Evolutionary conservation across 1,140 invertebrate species (phyloP), one percentile per base, ranked within the genome.

Genomic region (Tenebrio molitor): DNA sequence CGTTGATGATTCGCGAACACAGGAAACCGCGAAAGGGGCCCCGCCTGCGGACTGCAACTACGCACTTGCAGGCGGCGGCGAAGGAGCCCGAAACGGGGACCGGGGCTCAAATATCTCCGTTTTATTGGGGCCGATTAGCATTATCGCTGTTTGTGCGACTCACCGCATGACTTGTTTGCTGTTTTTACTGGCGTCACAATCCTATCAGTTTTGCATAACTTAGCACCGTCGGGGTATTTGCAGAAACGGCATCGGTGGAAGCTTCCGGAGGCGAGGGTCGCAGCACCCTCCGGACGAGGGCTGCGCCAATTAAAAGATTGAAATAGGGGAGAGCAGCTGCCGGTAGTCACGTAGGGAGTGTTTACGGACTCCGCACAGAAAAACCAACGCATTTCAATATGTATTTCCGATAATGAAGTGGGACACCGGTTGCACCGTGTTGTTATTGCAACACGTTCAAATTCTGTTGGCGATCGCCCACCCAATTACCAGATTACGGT

Each of bases 1-100:
- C 29, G 50, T 58, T 58, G 50, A 58, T 58, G 50, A 58, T 58
- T 58, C 50, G 50, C 50, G 19, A 58, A 58, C 50, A 58, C 50
- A 58, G 50, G 50, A 58, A 58, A 29, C 50, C 50, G 12, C 50
- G 19, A 58, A 58, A 58, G 50, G 50, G 50, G 50, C 50, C 50
- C 23, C 50, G 50, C 50, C 50, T 58, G 50, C 5, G 1, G n/a
- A 15, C 1, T 53, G 15, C n/a, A n/a, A n/a, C 50, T 58, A 58
- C 50, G 50, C 50, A 58, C 14, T 58, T 17, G 1, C 10, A 10
- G 23, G 23, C n/a, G n/a, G 16, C 15, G 16, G 14, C 4, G 7
- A 41, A 41, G 36, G 12, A 14, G 36, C 36, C 36, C 29, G 29
- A 33, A 5, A 33, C 29, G 29, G 4, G 29, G 7, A 41, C n/a